Percentiles rank a stretch among this genome's conserved stretches.
These are phyloP conservation scores for Lamellibrachia columna DNA, from an alignment of 2,888 invertebrate genomes.

Conservation along the genomic window DNA sequence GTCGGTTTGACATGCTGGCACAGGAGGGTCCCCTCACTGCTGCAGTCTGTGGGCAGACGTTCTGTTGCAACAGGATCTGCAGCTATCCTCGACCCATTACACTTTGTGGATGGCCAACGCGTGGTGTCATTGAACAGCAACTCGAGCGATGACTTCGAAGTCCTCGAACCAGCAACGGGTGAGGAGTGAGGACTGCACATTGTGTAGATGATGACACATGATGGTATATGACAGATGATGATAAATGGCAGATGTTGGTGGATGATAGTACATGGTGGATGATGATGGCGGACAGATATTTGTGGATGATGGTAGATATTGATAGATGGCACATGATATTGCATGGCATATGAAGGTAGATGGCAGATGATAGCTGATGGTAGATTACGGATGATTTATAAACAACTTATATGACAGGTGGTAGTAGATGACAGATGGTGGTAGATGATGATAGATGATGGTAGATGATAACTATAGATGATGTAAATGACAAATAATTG, in stretches of 20 bases:
- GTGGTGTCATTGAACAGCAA: slow-evolving; percentile 44
- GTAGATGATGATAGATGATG: not conserved
- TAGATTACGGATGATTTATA: not conserved
- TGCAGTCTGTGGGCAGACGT: slow-evolving; percentile 7
- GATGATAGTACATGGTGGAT: not conserved
- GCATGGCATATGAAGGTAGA: not conserved
- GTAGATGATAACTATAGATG: not conserved
- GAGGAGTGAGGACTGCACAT: slow-evolving; percentile 41
- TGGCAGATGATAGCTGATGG: not conserved
- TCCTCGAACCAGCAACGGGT: slow-evolving; percentile 61
- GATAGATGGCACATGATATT: too few relatives aligned
- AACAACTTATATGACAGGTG: not conserved
- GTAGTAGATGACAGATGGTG: not conserved
- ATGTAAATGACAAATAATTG: not conserved
- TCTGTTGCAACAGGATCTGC: slow-evolving; percentile 24
- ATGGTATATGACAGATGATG: not conserved
- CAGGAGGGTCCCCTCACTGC: not conserved
- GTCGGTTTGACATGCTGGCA: not conserved
- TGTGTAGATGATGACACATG: not conserved
- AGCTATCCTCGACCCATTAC: slow-evolving; percentile 44
- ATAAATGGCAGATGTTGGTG: not conserved
- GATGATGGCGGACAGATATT: not conserved
- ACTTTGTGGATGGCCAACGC: slow-evolving; percentile 55
- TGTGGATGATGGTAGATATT: too few relatives aligned
- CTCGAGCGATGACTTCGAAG: slow-evolving; percentile 43